These are phyloP conservation scores for Panonychus citri DNA, from an alignment of 1,140 invertebrate species.

Conservation along the genomic window DNA sequence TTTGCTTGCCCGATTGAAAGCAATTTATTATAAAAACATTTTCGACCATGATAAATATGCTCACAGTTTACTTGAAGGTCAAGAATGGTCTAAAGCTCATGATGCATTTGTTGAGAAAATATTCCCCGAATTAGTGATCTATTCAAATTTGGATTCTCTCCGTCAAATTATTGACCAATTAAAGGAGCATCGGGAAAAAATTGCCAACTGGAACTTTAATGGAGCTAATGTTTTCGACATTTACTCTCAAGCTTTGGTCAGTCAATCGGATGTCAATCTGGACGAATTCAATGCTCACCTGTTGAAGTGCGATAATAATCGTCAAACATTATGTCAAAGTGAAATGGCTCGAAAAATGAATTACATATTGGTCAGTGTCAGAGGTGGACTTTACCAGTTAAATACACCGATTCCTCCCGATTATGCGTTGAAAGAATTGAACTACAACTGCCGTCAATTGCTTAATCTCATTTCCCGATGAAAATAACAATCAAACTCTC, in stretches of 20 bases:
- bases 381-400: conserved; percentile 25
- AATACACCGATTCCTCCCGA: conserved; percentile 32
- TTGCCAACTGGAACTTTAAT: conserved; percentile 3
- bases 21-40: not conserved
- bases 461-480: not conserved
- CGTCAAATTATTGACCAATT: not conserved
- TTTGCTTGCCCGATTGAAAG: conserved; percentile 7
- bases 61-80: not conserved
- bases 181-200: not conserved
- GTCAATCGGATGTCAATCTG: not conserved
- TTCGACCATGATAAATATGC: not conserved
- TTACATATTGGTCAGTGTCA: conserved; percentile 9
- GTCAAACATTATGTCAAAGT: conserved; percentile 30
- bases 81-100: conserved; percentile 5
- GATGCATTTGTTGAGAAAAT: conserved; percentile 3
- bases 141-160: not conserved
- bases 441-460: not conserved
- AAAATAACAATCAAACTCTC: too few species aligned
- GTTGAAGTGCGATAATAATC: not conserved
- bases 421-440: conserved; percentile 35
- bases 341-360: conserved; percentile 37
- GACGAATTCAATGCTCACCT: conserved; percentile 5
- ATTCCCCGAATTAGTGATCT: conserved; percentile 7
- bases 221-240: conserved; percentile 4
- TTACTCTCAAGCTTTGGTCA: not conserved